A percentile compares a stretch with the other conserved stretches of the same genome.
phyloP scores from a whole-genome alignment of 2,797 vertebrate species.

The Lutjanus argentimaculatus region DNA sequence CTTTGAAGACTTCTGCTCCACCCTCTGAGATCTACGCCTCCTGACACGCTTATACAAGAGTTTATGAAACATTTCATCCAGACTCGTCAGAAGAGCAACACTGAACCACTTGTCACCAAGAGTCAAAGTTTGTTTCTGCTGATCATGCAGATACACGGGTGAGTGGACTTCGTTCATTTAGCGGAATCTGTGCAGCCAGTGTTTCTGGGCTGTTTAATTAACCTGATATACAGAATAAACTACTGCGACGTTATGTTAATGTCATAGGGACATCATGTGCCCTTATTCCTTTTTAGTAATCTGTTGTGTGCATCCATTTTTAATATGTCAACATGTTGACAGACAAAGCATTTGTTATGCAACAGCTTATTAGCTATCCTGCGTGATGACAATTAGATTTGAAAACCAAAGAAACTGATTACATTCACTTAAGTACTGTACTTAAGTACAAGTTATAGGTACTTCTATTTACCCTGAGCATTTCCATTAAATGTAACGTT shows the following conservation, averaged over 20 bases:
- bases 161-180: slow-evolving; percentile 10
- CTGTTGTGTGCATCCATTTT: background rate
- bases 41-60: slow-evolving; percentile 24
- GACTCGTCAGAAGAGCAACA: background rate
- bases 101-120: too few species aligned
- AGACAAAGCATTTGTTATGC: too few species aligned
- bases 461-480: too few species aligned
- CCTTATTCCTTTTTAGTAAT: background rate
- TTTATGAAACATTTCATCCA: slow-evolving; percentile 20
- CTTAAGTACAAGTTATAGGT: too few species aligned
- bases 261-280: background rate
- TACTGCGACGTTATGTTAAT: slow-evolving; percentile 6
- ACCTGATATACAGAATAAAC: background rate
- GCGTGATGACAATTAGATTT: background rate
- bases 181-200: background rate
- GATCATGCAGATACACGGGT: slow-evolving; percentile 52
- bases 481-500: too few species aligned
- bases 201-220: background rate
- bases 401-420: too few species aligned
- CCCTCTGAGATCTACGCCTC: slow-evolving; percentile 49
- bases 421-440: too few species aligned
- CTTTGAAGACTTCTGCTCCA: slow-evolving; percentile 23
- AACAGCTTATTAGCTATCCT: background rate
- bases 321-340: background rate
- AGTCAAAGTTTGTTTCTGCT: background rate